phyloP scores from a whole-genome alignment of 2,113 vertebrate species.

The Thunnus maccoyii region DNA sequence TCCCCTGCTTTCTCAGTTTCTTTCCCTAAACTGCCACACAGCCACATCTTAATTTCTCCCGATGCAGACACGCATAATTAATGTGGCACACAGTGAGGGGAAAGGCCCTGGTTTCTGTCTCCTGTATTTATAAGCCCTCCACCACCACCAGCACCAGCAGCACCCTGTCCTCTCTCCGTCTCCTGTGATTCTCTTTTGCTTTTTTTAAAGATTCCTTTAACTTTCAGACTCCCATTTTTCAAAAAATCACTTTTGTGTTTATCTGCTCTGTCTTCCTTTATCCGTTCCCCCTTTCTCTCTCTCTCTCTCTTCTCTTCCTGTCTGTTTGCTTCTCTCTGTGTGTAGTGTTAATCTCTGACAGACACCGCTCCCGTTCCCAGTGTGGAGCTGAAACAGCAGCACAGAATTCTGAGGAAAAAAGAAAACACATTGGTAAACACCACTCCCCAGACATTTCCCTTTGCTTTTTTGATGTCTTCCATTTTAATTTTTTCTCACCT shows the following conservation, averaged over 20 bases:
- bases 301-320: neutral
- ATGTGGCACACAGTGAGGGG: conserved; percentile 57
- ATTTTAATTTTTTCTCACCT: conserved; percentile 66
- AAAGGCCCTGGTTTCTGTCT: conserved; percentile 51
- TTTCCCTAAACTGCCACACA: conserved; percentile 36
- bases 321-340: conserved; percentile 22
- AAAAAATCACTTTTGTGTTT: conserved; percentile 58
- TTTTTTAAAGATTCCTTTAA: conserved; percentile 33
- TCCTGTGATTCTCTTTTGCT: conserved; percentile 1
- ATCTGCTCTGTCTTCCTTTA: conserved; percentile 47
- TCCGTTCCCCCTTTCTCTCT: neutral
- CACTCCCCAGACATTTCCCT: conserved; percentile 56
- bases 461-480: conserved; percentile 59
- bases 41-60: conserved; percentile 69
- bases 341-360: conserved; percentile 76
- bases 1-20: conserved; percentile 10
- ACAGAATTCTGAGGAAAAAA: conserved; percentile 39
- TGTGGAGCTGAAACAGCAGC: conserved; percentile 62
- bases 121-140: conserved; percentile 41
- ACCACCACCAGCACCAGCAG: neutral
- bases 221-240: conserved; percentile 33
- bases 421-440: conserved; percentile 64
- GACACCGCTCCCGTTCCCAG: conserved; percentile 68
- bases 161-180: conserved; percentile 9
- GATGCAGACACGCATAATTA: conserved; percentile 69